Conservation (phyloP, 1,140 invertebrate genomes). For the Melitaea cinxia region DNA sequence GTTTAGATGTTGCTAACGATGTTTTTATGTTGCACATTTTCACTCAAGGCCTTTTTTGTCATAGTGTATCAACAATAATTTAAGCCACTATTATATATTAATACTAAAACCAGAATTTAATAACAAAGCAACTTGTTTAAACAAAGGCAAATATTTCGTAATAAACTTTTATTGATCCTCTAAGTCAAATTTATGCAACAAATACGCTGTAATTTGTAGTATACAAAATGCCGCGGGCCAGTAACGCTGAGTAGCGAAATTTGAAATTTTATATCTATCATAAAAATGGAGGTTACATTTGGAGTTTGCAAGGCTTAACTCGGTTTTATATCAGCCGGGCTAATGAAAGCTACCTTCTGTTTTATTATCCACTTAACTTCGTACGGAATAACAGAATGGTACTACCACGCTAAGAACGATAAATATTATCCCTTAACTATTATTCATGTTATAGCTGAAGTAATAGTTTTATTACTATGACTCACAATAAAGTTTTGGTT, state of each 20-base stretch:
- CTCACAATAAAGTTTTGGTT: no score
- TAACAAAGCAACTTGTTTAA: background rate
- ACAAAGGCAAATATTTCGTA: background rate
- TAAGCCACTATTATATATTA: no score
- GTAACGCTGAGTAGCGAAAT: conserved; percentile 55
- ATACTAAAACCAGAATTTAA: background rate
- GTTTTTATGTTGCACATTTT: no score
- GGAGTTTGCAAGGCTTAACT: conserved; percentile 56
- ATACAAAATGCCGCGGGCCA: conserved; percentile 15
- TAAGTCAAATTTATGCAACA: background rate
- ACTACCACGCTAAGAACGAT: conserved; percentile 12
- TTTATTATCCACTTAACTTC: conserved; percentile 65
- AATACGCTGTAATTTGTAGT: conserved; percentile 6
- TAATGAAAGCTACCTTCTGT: conserved; percentile 71
- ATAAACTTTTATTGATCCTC: background rate
- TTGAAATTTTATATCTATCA: conserved; percentile 69
- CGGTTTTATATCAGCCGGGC: conserved; percentile 58
- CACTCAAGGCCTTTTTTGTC: no score
- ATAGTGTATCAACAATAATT: no score
- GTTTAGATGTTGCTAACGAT: no score
- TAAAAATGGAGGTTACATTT: conserved; percentile 67
- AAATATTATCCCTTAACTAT: conserved; percentile 6
- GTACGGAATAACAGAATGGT: conserved; percentile 25
- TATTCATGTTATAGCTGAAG: background rate
- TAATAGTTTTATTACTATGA: background rate